A percentile compares a stretch with the other conserved stretches of the same genome.
Conservation (phyloP, 2,113 vertebrate genomes). For the Xerus inauris region DNA sequence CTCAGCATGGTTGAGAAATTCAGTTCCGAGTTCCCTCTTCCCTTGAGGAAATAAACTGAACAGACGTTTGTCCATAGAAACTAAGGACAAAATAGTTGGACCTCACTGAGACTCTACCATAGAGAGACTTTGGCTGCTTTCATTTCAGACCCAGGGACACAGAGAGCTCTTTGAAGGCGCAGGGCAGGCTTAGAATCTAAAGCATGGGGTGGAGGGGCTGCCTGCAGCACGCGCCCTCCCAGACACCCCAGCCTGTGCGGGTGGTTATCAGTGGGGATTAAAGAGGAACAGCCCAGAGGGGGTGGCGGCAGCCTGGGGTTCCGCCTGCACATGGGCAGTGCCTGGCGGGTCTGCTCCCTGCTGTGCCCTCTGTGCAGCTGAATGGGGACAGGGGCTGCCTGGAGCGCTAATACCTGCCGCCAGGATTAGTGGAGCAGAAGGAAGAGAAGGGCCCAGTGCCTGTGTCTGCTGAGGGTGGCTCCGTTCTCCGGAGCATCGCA, state of each 20-base stretch:
- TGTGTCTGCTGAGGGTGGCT: background rate
- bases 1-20: background rate
- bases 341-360: background rate
- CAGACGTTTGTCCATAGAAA: constrained; percentile 1
- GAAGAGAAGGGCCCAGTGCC: background rate
- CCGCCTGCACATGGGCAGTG: background rate
- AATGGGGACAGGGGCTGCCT: background rate
- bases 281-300: background rate
- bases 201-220: background rate
- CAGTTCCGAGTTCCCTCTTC: background rate
- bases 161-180: background rate
- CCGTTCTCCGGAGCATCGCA: background rate
- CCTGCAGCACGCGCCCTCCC: background rate
- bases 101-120: background rate
- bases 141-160: background rate
- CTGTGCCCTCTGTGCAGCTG: background rate
- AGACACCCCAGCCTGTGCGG: background rate
- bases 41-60: background rate
- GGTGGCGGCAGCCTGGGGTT: background rate
- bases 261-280: background rate
- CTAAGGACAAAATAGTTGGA: constrained; percentile 21
- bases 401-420: background rate
- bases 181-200: background rate
- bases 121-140: background rate
- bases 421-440: background rate